Base-by-base conservation (phyloP, 2,113 vertebrate species). In the Scophthalmus maximus region DNA sequence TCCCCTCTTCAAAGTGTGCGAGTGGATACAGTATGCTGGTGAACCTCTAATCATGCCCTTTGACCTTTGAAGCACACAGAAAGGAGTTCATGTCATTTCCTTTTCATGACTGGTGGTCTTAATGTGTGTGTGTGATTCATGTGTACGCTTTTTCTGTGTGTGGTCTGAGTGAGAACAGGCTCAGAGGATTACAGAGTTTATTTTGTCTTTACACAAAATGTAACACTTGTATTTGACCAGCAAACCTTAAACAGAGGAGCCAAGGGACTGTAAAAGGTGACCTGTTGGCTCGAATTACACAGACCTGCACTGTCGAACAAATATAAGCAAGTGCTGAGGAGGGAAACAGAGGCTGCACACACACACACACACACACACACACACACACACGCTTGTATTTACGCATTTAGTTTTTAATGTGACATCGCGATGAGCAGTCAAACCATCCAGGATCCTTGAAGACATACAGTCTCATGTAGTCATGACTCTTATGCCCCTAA, bases 181-280 rank as follows among this genome's bases (percentile, higher is more conserved):
- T 73, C 44, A 66, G 60, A 52, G 63, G 69, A 63, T 79, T 67
- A 86, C 62, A 73, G 51, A 50, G 57, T 53, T n/a, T 50, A 38
- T 52, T 49, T 74, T 85, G 74, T 87, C 64, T 80, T 68, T 49
- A 50, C 61, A 78, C 76, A 78, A 84, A 87, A 88, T 58, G 63
- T 72, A 59, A 63, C 69, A 38, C 63, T 85, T 87, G 66, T 87
- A 60, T 87, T 80, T 83, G 76, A 83, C 76, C 79, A 76, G 79
- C 63, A 77, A 85, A 86, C 75, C 83, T 68, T 58, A 76, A 69
- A 74, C 49, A 65, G 57, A 74, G 50, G 52, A 73, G 63, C 25
- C 25, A 1, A 62, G 82, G 70, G 56, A 34, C 75, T 57, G 72
- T 61, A 63, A 71, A n/a, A 89, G 83, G 86, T 86, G 84, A 88